Evolutionary conservation across 2,113 vertebrate genomes (phyloP), one percentile per base, ranked within the genome.

Genomic region (Petroica traversi): DNA sequence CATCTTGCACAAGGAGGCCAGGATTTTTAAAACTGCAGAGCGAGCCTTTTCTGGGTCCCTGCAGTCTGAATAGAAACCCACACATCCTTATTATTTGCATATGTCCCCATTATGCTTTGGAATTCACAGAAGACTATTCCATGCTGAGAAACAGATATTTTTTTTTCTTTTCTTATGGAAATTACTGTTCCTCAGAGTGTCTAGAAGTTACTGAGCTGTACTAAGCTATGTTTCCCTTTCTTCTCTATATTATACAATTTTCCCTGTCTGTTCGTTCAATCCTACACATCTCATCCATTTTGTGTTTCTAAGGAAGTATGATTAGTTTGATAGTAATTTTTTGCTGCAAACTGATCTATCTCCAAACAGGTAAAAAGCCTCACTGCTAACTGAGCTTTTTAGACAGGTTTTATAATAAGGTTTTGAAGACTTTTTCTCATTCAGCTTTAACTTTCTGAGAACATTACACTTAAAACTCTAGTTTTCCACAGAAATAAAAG

Each of bases 21-120:
- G 64, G 83, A 81, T 86, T 77, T 91, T 94, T 77, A 34, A 84
- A 95, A 92, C 14, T 81, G 76, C 76, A 71, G 40, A 92, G 86
- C 1, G n/a, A 91, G 77, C 31, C 64, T 86, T 93, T 93, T 93
- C 85, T 89, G 72, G 59, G 71, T 94, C 33, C 59, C 79, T 80
- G 88, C 71, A 76, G 78, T 33, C 68, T 95, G 84, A 96, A 91
- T 51, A 92, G 75, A 95, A 95, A 88, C 75, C 54, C 78, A 68
- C 82, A 83, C 86, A 88, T 88, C 22, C 64, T 81, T 78, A 91
- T 73, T 90, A 95, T 95, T 94, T 95, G 89, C 95, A 94, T 94
- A 77, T 81, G 88, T 88, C 76, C 76, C 86, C 88, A 86, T 96
- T 95, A 94, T 62, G 76, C 79, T 77, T 63, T 69, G 71, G 74